These are phyloP conservation scores for Caenorhabditis sulstoni DNA, from an alignment of 2,888 invertebrate genomes.

Conservation along the genomic window DNA sequence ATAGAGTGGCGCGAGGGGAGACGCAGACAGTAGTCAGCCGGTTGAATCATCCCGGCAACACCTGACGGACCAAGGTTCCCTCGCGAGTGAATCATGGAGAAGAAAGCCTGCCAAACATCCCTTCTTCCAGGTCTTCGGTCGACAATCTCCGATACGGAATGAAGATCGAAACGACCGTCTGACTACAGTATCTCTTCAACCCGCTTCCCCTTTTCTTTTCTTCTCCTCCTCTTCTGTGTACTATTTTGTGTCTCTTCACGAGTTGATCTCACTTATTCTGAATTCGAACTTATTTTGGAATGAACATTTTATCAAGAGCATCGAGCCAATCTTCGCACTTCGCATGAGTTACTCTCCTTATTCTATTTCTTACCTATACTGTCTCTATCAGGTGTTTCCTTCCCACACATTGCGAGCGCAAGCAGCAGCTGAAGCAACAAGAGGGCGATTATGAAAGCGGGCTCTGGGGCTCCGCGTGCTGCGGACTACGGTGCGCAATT, in stretches of 20 bases:
- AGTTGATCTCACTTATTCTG: constrained; percentile 57
- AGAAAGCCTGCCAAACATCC: background rate
- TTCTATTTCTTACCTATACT: too few species aligned
- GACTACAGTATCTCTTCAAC: background rate
- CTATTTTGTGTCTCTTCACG: constrained; percentile 41
- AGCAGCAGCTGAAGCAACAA: constrained; percentile 38
- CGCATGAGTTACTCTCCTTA: too few species aligned
- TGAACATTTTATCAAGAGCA: too few species aligned
- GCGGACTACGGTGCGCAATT: constrained; percentile 30
- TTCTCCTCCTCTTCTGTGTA: constrained; percentile 16
- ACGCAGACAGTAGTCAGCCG: constrained; percentile 40
- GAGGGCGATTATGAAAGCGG: background rate
- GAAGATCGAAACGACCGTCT: constrained; percentile 58
- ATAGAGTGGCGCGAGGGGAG: constrained; percentile 10
- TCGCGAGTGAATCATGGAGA: background rate
- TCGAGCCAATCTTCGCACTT: too few species aligned
- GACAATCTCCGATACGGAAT: constrained; percentile 49
- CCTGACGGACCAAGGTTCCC: constrained; percentile 38
- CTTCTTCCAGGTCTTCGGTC: constrained; percentile 37
- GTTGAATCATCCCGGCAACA: constrained; percentile 37
- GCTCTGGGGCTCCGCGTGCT: background rate
- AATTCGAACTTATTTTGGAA: constrained; percentile 14
- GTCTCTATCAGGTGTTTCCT: too few species aligned
- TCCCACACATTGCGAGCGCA: background rate
- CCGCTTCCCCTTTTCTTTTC: constrained; percentile 10